Evolutionary conservation across 2,888 invertebrate genomes (phyloP).

Genomic region (Hypselothyrea guttata): DNA sequence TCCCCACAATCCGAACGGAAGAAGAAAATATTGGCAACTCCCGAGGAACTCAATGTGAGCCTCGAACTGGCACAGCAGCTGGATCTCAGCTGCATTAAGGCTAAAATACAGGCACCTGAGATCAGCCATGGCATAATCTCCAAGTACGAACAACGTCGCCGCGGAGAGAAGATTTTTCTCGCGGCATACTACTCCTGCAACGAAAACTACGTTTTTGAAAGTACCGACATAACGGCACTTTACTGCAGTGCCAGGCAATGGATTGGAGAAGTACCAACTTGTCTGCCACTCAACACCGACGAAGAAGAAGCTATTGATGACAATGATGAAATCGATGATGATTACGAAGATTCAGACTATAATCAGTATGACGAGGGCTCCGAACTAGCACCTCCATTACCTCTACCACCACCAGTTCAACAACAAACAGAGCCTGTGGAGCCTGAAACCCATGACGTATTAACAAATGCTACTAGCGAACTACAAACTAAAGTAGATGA

Average conservation of each 20-base stretch:
- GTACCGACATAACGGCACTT: conserved; percentile 82
- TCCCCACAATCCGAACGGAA: conserved; percentile 35
- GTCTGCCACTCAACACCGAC: no score
- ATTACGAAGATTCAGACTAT: conserved; percentile 40
- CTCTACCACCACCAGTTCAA: conserved; percentile 59
- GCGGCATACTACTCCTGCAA: conserved; percentile 85
- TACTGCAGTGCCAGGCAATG: conserved; percentile 85
- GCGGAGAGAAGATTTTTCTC: conserved; percentile 83
- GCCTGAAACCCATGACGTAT: neutral
- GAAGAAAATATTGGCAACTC: conserved; percentile 70
- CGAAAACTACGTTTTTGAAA: conserved; percentile 83
- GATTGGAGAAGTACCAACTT: conserved; percentile 84
- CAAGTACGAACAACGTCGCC: conserved; percentile 80
- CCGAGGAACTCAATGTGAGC: conserved; percentile 77
- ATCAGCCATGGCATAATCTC: conserved; percentile 79
- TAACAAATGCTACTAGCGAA: neutral
- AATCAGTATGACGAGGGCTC: conserved; percentile 26
- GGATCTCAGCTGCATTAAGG: conserved; percentile 81
- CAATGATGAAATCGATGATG: conserved; percentile 50
- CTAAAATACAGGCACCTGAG: conserved; percentile 80
- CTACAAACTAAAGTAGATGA: neutral
- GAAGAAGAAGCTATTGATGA: conserved; percentile 63
- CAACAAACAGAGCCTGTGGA: conserved; percentile 3
- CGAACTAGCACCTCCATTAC: conserved; percentile 38
- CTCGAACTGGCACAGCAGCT: conserved; percentile 69